These are phyloP conservation scores for Syngnathus rostellatus DNA, from an alignment of 2,797 vertebrate genomes.

Conservation along the genomic window DNA sequence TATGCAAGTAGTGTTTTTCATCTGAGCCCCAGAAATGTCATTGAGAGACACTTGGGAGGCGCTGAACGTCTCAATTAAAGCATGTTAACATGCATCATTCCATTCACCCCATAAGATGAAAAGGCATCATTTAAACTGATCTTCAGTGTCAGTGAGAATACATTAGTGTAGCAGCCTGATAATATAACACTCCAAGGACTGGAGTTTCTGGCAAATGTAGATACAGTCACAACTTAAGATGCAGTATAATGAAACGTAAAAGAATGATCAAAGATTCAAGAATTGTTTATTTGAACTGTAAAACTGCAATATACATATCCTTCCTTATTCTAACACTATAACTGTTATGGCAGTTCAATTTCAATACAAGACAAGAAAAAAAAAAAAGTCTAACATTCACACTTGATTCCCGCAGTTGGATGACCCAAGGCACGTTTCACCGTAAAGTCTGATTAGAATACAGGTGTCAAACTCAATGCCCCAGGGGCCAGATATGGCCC, in stretches of 20 bases:
- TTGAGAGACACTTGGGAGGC: constrained; percentile 42
- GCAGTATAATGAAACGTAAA: neutral
- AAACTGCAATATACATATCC: neutral
- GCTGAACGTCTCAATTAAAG: constrained; percentile 62
- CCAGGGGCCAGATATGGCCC: too few species aligned
- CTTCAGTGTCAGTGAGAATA: constrained; percentile 54
- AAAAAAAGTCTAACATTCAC: neutral
- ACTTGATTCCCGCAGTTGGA: neutral
- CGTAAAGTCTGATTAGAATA: neutral
- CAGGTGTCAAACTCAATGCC: too few species aligned
- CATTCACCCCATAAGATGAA: constrained; percentile 60
- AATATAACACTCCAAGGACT: constrained; percentile 36
- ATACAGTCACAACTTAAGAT: constrained; percentile 5
- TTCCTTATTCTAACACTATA: neutral
- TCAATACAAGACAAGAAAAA: neutral
- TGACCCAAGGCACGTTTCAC: neutral
- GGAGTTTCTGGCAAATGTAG: constrained; percentile 23
- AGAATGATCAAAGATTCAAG: neutral
- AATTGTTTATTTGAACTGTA: neutral
- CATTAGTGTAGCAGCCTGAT: constrained; percentile 43
- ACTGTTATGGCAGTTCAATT: neutral
- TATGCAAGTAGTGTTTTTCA: constrained; percentile 62
- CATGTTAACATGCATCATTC: constrained; percentile 47
- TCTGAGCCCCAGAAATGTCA: constrained; percentile 53
- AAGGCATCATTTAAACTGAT: constrained; percentile 59